Percentiles rank a stretch among this genome's conserved stretches.
These are phyloP conservation scores for Phocoena phocoena DNA, from an alignment of 2,113 vertebrate genomes.

Conservation along the genomic window DNA sequence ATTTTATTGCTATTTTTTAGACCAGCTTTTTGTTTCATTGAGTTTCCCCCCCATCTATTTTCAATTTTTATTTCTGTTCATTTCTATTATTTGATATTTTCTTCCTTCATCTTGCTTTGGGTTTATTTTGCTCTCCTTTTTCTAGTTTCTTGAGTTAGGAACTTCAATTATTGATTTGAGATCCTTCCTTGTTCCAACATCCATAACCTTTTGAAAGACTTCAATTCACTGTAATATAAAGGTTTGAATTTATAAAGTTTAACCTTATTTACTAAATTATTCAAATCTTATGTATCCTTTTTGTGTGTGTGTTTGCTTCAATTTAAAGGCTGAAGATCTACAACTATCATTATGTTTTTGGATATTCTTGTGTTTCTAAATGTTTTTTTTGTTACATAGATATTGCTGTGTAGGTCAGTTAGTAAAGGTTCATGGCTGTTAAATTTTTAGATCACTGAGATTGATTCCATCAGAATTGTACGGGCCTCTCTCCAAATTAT, in stretches of 20 bases:
- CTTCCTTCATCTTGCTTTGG: background rate
- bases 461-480: background rate
- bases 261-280: background rate
- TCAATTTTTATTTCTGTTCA: background rate
- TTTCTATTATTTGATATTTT: background rate
- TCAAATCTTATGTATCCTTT: background rate
- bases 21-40: background rate
- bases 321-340: background rate
- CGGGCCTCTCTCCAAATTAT: background rate
- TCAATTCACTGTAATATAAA: background rate
- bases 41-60: background rate
- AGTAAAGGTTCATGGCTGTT: background rate
- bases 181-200: background rate
- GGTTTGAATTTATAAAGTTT: background rate
- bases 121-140: background rate
- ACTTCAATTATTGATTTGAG: background rate
- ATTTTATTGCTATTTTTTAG: background rate
- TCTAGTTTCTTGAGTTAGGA: background rate
- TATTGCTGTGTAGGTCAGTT: background rate
- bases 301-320: background rate
- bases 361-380: background rate
- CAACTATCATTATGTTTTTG: background rate
- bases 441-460: background rate
- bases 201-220: background rate
- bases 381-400: background rate